These are phyloP conservation scores for Galaxea fascicularis DNA, from an alignment of 92 coral and sea anemone genomes.

Conservation along the genomic window DNA sequence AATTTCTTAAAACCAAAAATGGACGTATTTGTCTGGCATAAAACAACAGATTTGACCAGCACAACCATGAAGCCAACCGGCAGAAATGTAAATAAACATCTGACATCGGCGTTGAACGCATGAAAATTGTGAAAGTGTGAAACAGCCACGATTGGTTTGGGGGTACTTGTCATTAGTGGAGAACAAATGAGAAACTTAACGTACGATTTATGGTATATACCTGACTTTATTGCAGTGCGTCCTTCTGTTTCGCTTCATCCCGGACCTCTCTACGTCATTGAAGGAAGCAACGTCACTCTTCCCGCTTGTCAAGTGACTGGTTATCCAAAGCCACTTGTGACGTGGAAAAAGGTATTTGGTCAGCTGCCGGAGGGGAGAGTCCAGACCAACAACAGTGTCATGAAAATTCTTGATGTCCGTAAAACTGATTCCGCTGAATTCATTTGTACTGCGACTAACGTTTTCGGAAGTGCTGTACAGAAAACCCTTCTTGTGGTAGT, in stretches of 20 bases:
- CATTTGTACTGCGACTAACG: conserved; percentile 55
- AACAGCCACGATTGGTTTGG: too few relatives aligned
- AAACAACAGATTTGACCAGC: too few relatives aligned
- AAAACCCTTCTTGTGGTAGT: conserved; percentile 39
- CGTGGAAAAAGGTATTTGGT: conserved; percentile 73
- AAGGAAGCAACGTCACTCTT: conserved; percentile 67
- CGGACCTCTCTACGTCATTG: conserved; percentile 56
- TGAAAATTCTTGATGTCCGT: conserved; percentile 7
- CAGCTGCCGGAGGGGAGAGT: conserved; percentile 51
- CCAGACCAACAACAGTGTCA: conserved; percentile 5
- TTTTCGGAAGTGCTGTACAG: conserved; percentile 32
- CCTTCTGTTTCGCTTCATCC: conserved; percentile 50
- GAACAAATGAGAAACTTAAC: too few relatives aligned
- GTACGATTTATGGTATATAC: not conserved
- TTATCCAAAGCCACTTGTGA: conserved; percentile 58
- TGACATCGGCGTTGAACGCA: too few relatives aligned
- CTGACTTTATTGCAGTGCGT: conserved; percentile 33
- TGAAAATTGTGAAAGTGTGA: too few relatives aligned
- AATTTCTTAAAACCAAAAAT: too few relatives aligned
- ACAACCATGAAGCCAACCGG: too few relatives aligned
- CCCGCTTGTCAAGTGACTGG: conserved; percentile 82
- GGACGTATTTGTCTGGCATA: too few relatives aligned
- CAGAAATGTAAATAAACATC: too few relatives aligned
- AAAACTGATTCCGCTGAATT: conserved; percentile 52
- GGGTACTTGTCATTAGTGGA: too few relatives aligned